These are phyloP conservation scores for Hydriomena furcata DNA, from an alignment of 2,888 invertebrate species.

Conservation along the genomic window DNA sequence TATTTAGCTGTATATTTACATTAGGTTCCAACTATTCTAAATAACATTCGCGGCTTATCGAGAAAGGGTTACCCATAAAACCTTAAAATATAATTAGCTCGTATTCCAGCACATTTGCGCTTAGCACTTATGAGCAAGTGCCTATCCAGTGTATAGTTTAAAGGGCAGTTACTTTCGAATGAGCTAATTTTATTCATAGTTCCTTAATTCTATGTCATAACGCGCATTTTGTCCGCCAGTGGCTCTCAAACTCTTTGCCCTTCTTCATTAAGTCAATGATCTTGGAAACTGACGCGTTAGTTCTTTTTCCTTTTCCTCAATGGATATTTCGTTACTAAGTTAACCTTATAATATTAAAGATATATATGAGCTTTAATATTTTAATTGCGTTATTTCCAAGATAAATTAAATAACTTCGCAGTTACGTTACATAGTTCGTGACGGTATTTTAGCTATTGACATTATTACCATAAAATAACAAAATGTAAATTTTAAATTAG, in stretches of 20 bases:
- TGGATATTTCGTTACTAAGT: too few relatives aligned
- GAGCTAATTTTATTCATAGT: conserved; percentile 37
- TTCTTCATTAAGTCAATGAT: conserved; percentile 34
- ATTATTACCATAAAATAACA: too few relatives aligned
- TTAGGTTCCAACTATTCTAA: background rate
- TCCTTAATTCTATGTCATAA: conserved; percentile 31
- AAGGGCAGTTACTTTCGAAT: conserved; percentile 24
- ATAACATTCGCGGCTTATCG: background rate
- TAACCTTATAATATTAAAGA: too few relatives aligned
- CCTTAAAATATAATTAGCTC: conserved; percentile 13
- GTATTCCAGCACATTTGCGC: conserved; percentile 8
- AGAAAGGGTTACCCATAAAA: conserved; percentile 5
- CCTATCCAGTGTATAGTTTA: conserved; percentile 20
- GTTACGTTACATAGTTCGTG: too few relatives aligned
- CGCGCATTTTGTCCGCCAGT: conserved; percentile 27
- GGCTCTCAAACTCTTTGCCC: conserved; percentile 32
- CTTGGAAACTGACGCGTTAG: conserved; percentile 19
- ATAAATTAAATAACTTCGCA: too few relatives aligned
- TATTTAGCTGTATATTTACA: background rate
- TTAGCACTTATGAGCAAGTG: background rate
- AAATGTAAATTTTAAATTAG: too few relatives aligned
- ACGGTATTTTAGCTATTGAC: too few relatives aligned
- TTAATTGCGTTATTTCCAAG: too few relatives aligned
- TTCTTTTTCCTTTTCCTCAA: background rate
- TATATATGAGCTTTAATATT: too few relatives aligned